Base-by-base conservation (phyloP, 2,797 vertebrate genomes). In the Amblyopsis hoosieri region DNA sequence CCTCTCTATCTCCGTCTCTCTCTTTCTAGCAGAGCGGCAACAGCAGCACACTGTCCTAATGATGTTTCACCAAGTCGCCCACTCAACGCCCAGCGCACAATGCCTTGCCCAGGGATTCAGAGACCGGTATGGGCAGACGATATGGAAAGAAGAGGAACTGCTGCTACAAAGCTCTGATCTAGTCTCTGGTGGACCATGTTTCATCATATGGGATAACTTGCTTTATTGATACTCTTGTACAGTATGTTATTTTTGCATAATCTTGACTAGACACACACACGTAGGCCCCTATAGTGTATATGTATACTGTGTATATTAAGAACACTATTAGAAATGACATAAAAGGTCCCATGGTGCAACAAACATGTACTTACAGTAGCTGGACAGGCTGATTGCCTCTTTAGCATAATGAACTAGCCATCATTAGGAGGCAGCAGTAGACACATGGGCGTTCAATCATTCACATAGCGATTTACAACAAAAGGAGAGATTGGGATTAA, bases 41-140 rank as follows among this genome's bases (percentile, higher is more conserved):
- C 76, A 79, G 81, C 74, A 64, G 80, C 71, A 78, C 50, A 76
- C 76, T 85, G 75, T 83, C 86, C 80, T 87, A 89, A 91, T 85
- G 83, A 89, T 89, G 88, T 88, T 88, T 83, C 79, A 86, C 77
- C 82, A 83, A 80, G 76, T 90, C 85, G 81, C 90, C 88, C 86
- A 88, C 89, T 86, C 84, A 80, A 79, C 85, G 80, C 68, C 85
- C 77, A 71, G 81, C 76, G 61, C 82, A 85, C 74, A 79, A 69
- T 71, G 71, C 66, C 59, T 58, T 10, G 57, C 64, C 71, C 60
- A 63, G 57, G 65, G 61, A 69, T 45, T 54, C 50, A 59, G 45
- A 66, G 66, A 59, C 59, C 57, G 50, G 10, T 19, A 55, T 12
- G 46, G 57, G 51, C 61, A 60, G 53, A 13, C 75, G 42, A 64